Evolutionary conservation across 2,888 invertebrate genomes (phyloP), one percentile per base, ranked within the genome.

Genomic region (Phymatocera aterrima): DNA sequence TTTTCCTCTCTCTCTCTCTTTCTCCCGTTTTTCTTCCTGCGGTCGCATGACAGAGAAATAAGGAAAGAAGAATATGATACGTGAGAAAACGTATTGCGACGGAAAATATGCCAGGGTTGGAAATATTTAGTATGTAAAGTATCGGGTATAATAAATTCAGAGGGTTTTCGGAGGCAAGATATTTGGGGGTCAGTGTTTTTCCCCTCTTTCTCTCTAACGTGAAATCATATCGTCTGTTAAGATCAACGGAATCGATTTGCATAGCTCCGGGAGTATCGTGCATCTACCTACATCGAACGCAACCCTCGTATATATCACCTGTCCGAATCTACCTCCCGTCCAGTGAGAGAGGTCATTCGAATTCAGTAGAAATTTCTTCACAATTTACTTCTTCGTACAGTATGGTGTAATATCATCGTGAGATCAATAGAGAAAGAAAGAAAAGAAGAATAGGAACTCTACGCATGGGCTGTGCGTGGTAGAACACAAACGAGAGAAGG

Each of bases 171-270:
- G 24, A 51, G 51, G 51, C 51, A 51, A 51, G 24, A 51, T 18
- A 18, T 51, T 21, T 18, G 51, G 10, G n/a, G n/a, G n/a, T n/a
- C n/a, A n/a, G n/a, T n/a, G n/a, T n/a, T n/a, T n/a, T n/a, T n/a
- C n/a, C n/a, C n/a, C n/a, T n/a, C n/a, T n/a, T n/a, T n/a, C n/a
- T n/a, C n/a, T n/a, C n/a, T n/a, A n/a, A n/a, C n/a, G n/a, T n/a
- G n/a, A n/a, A n/a, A n/a, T n/a, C n/a, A 57, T 57, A 24, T 24
- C 57, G 57, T 28, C 57, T 15, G 57, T 57, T 57, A 57, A 57
- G 57, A 57, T 57, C 57, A 57, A 28, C 4, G 57, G 57, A n/a
- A 28, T 57, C 57, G 57, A 57, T 57, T 57, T 57, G 57, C 57
- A 57, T 40, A 8, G 40, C 40, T 28, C 21, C 24, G 57, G 24